Percentiles rank a stretch among this genome's conserved stretches.
phyloP scores from a whole-genome alignment of 1,140 invertebrate species.

The Plutomurus gul region DNA sequence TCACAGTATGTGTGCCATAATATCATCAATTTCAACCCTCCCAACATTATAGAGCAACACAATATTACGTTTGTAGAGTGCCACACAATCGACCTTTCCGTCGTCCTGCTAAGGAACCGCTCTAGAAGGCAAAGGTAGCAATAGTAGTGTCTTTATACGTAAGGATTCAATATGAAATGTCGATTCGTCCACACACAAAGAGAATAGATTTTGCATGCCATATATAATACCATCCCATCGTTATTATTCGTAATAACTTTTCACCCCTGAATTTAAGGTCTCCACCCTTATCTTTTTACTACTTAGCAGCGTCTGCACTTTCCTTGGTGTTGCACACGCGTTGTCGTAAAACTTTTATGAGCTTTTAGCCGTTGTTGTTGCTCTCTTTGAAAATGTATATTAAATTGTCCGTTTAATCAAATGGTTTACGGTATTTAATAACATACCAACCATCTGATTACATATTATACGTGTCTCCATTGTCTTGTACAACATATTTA shows the following conservation, averaged over 20 bases:
- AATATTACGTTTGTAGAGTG: background rate
- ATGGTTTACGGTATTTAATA: too few relatives aligned
- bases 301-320: background rate
- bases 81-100: slow-evolving; percentile 1
- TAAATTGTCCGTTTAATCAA: too few relatives aligned
- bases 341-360: too few relatives aligned
- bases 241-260: slow-evolving; percentile 25
- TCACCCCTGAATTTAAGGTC: slow-evolving; percentile 6
- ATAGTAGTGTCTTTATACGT: too few relatives aligned
- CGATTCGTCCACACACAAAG: too few relatives aligned
- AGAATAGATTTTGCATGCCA: background rate
- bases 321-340: background rate
- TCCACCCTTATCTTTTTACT: slow-evolving; percentile 17
- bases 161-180: background rate
- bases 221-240: slow-evolving; percentile 21
- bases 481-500: too few relatives aligned
- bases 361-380: too few relatives aligned
- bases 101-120: slow-evolving; percentile 15
- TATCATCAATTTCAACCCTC: slow-evolving; percentile 16
- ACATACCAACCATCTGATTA: too few relatives aligned
- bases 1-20: slow-evolving; percentile 23
- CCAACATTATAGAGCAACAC: slow-evolving; percentile 5
- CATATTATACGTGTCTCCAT: too few relatives aligned
- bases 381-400: too few relatives aligned
- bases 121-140: background rate